A percentile compares a stretch with the other conserved stretches of the same genome.
Conservation (phyloP, 2,797 vertebrate species). For the Remorina albescens region DNA sequence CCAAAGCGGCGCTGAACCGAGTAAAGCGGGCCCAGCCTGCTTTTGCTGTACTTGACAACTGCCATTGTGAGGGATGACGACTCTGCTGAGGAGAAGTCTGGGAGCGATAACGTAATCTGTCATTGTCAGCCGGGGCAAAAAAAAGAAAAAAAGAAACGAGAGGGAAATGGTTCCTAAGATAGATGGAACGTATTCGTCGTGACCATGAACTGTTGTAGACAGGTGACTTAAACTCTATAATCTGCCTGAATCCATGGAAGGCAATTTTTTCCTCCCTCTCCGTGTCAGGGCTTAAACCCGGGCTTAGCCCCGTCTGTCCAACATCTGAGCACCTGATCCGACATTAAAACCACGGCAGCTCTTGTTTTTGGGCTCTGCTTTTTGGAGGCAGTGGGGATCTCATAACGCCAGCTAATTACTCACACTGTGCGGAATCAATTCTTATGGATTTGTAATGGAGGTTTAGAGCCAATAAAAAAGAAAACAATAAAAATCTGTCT, state of each 20-base stretch:
- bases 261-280: slow-evolving; percentile 67
- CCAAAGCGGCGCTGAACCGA: slow-evolving; percentile 35
- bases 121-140: slow-evolving; percentile 61
- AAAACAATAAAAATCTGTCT: neutral
- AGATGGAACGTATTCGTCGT: slow-evolving; percentile 74
- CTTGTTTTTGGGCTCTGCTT: slow-evolving; percentile 47
- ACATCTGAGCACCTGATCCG: slow-evolving; percentile 67
- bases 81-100: slow-evolving; percentile 51
- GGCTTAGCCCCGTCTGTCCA: slow-evolving; percentile 70
- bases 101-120: slow-evolving; percentile 75
- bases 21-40: slow-evolving; percentile 38
- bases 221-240: slow-evolving; percentile 82
- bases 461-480: slow-evolving; percentile 12
- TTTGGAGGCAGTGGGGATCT: slow-evolving; percentile 53
- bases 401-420: slow-evolving; percentile 63
- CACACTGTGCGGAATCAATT: slow-evolving; percentile 57
- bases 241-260: slow-evolving; percentile 71
- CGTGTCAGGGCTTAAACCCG: slow-evolving; percentile 70
- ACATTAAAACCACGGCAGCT: slow-evolving; percentile 54
- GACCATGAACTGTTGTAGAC: slow-evolving; percentile 80
- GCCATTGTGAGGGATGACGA: slow-evolving; percentile 74
- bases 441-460: slow-evolving; percentile 37
- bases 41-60: slow-evolving; percentile 72
- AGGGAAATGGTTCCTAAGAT: slow-evolving; percentile 72
- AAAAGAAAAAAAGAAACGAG: no score